These are phyloP conservation scores for Caenorhabditis zanzibari DNA, from an alignment of 2,888 invertebrate genomes.

Conservation along the genomic window DNA sequence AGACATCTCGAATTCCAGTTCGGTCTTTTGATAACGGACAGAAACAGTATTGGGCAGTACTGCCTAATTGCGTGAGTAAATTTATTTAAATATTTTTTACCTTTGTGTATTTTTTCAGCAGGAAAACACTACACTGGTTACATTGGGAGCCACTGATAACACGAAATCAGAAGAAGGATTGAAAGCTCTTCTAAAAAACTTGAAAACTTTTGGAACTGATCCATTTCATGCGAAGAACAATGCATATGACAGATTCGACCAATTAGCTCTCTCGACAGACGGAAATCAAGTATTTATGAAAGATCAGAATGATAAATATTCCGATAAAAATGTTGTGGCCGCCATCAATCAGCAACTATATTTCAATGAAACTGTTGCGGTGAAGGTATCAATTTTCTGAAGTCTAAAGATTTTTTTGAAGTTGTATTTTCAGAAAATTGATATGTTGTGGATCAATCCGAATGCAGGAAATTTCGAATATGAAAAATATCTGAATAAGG, in stretches of 20 bases:
- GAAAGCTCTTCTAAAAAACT: conserved; percentile 3
- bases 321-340: conserved; percentile 29
- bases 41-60: conserved; percentile 46
- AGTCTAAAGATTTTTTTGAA: neutral
- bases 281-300: conserved; percentile 13
- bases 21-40: conserved; percentile 45
- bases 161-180: conserved; percentile 32
- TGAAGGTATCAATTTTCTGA: conserved; percentile 2
- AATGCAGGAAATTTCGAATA: conserved; percentile 47
- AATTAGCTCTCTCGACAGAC: conserved; percentile 31
- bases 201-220: conserved; percentile 37
- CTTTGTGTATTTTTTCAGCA: no score
- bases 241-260: conserved; percentile 31
- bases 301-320: conserved; percentile 15
- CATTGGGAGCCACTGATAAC: conserved; percentile 30
- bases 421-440: conserved; percentile 38
- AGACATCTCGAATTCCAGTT: conserved; percentile 36
- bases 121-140: conserved; percentile 36
- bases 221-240: conserved; percentile 27
- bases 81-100: neutral
- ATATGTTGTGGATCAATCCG: conserved; percentile 57
- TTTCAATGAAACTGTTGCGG: conserved; percentile 44
- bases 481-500: conserved; percentile 39
- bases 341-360: conserved; percentile 12
- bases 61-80: conserved; percentile 53